These are phyloP conservation scores for Myopa testacea DNA, from an alignment of 2,888 invertebrate genomes.

Conservation along the genomic window DNA sequence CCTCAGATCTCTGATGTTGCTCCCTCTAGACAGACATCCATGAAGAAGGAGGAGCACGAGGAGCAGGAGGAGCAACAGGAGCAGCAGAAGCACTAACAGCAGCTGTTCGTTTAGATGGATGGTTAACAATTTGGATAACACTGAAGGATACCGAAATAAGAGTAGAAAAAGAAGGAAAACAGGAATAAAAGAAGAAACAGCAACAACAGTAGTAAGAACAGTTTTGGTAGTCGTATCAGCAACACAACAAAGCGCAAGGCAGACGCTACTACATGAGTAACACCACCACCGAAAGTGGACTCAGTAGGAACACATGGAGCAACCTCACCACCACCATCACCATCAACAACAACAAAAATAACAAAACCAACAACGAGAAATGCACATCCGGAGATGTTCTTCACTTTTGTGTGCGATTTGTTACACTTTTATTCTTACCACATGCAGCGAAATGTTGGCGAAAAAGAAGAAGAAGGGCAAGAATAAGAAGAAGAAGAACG, in stretches of 20 bases:
- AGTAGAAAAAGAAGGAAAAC: background rate
- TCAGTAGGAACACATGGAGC: no score
- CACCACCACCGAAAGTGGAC: background rate
- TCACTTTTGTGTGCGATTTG: no score
- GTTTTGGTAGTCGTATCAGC: background rate
- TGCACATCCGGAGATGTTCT: no score
- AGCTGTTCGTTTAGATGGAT: slow-evolving; percentile 8
- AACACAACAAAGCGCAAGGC: background rate
- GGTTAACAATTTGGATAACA: slow-evolving; percentile 13
- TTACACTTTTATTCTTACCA: no score
- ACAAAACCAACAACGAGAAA: background rate
- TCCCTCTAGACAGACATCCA: background rate
- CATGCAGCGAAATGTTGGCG: background rate
- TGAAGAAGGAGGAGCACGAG: background rate
- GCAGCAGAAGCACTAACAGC: background rate
- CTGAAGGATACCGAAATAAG: background rate
- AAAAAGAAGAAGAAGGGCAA: background rate
- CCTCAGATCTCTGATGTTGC: background rate
- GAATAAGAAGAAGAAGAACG: no score
- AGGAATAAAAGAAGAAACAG: background rate
- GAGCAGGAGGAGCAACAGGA: background rate
- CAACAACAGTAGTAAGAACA: background rate
- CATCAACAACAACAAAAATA: background rate
- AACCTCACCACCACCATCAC: no score
- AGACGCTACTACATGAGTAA: background rate